Base-by-base conservation (phyloP, 92 coral and sea anemone genomes). In the Phenganax stokvisi region DNA sequence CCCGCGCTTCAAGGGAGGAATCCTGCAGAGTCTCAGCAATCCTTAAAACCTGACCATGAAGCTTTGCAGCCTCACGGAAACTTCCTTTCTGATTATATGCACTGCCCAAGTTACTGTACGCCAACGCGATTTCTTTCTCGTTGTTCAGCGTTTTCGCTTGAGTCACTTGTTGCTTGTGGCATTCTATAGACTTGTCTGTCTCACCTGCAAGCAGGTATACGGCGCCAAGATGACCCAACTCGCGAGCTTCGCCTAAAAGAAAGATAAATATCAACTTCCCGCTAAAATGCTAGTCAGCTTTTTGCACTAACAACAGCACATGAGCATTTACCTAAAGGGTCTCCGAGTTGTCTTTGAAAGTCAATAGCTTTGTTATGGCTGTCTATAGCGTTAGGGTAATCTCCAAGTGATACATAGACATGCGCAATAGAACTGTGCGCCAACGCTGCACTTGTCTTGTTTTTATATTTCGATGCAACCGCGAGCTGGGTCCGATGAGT, bases 361-460 rank as follows among this genome's bases (percentile, higher is more conserved):
- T 84, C 88, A 54, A 88, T 82, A 27, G 96, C 90, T 70, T 92
- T 91, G 68, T 89, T 92, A 54, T 94, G 99, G 84, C 94, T 96
- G 53, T 90, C 90, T 20, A 96, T 72, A 6, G 99, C 99, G 53
- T 92, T 92, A 9, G 90, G 74, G 75, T 92, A 89, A 85, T 90
- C 97, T 56, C 89, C 80, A 2, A 88, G 83, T 51, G 99, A 91
- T 11, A 92, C 99, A 63, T 92, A 88, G 4, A 92, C 90, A 79
- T 96, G 99, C 0, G 97, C 99, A 6, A 96, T 80, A 55, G 97
- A 96, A 60, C 94, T 90, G 52, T 92, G 81, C 0, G 99, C 99
- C 3, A 86, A 56, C 16, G 99, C 97, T 0, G 99, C 92, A 0
- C 92, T 88, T 30, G 86, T 89, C 2, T 92, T 89, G 80, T 96